Base-by-base conservation (phyloP, 2,113 vertebrate genomes). In the Lasiurus borealis region DNA sequence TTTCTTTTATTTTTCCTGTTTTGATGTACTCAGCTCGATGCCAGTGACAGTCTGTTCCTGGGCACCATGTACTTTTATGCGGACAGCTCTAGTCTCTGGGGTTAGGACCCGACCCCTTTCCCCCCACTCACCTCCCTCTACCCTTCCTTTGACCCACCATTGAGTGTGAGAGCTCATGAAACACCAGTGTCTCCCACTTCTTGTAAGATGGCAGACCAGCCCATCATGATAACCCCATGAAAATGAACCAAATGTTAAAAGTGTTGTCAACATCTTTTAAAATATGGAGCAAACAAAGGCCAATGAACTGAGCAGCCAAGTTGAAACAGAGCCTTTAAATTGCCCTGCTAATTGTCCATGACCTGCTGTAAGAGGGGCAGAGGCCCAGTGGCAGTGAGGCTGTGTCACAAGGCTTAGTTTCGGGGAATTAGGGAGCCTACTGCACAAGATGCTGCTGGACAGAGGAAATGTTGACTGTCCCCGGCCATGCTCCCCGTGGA, bases 381-480 rank as follows among this genome's bases (percentile, higher is more conserved):
- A 64, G 75, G 36, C 36, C 15, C 81, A 1, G 0, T 5, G 23
- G 27, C n/a, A 18, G 29, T 5, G 16, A 72, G 57, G 46, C 69
- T 12, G 8, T 23, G 44, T 44, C 40, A 69, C 75, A 25, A 19
- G 71, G 31, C 40, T 68, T 4, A 23, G 31, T 68, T 50, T 14
- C 11, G 7, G 46, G 50, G 81, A 31, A 18, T 44, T 15, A 64
- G 59, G 57, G 59, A 27, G 23, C 71, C 46, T 27, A 0, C 34
- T 1, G 21, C 7, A 2, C 0, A 0, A 23, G 4, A 0, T 25
- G 59, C 7, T 0, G 1, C 52, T 16, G n/a, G 18, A 6, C 8
- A 1, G 27, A 50, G 64, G 83, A 68, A 9, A 12, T 12, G 27
- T 2, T 80, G 12, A 12, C 5, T 9, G 0, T 14, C 6, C 11